Conservation (phyloP, 1,140 invertebrate species). For the Zeugodacus cucurbitae region DNA sequence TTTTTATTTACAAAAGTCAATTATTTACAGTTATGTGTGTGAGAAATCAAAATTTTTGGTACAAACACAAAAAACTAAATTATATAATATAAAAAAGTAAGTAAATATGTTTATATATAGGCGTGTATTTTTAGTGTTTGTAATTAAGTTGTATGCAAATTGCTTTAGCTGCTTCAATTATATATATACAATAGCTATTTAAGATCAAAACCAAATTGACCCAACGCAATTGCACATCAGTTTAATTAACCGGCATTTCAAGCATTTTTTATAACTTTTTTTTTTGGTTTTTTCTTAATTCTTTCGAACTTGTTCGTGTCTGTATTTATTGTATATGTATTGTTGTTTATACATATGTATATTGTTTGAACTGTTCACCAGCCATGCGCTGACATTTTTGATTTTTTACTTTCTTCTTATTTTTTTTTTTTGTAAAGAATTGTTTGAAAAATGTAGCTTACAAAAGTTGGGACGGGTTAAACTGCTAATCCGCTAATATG, state of each 20-base stretch:
- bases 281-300: no score
- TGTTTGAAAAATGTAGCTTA: constrained; percentile 44
- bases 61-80: constrained; percentile 40
- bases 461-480: constrained; percentile 65
- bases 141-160: neutral
- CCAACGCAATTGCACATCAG: neutral
- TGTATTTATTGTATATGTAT: neutral
- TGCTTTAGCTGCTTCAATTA: neutral
- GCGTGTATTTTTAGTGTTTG: neutral
- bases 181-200: neutral
- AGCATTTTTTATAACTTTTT: neutral
- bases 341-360: neutral
- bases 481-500: constrained; percentile 66
- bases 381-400: constrained; percentile 47
- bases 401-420: neutral
- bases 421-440: no score
- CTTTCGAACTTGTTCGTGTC: neutral
- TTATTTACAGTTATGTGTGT: constrained; percentile 59
- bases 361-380: constrained; percentile 54
- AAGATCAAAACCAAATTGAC: constrained; percentile 47
- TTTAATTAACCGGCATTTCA: constrained; percentile 44
- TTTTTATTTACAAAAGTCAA: constrained; percentile 59
- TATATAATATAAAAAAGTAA: constrained; percentile 49
- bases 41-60: constrained; percentile 40
- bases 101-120: neutral